Percentiles rank a stretch among this genome's conserved stretches.
Evolutionary conservation across 2,888 invertebrate genomes (phyloP).

Genomic region (Clistopyga incitator): DNA sequence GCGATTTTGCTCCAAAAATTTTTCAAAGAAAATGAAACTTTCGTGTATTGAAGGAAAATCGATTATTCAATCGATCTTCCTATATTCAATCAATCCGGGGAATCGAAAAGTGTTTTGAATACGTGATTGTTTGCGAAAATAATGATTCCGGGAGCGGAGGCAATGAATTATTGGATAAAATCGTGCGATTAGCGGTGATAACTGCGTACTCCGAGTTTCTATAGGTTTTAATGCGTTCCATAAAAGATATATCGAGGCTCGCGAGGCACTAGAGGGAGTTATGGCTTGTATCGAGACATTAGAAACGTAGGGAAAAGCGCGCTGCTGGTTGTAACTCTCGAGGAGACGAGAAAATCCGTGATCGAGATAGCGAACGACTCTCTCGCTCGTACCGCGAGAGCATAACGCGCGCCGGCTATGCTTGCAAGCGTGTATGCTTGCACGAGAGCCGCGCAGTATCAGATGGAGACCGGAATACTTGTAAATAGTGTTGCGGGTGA

Average conservation of each 20-base stretch:
- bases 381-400: slow-evolving; percentile 39
- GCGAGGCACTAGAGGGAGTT: slow-evolving; percentile 11
- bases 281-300: slow-evolving; percentile 32
- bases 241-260: slow-evolving; percentile 2
- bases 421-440: slow-evolving; percentile 52
- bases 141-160: not conserved
- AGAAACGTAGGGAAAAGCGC: slow-evolving; percentile 47
- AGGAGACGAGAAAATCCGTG: slow-evolving; percentile 52
- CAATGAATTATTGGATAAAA: slow-evolving; percentile 55
- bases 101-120: not conserved
- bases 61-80: not conserved
- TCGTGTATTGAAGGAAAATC: not conserved
- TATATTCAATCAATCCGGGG: no score
- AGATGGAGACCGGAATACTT: slow-evolving; percentile 39
- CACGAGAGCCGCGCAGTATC: slow-evolving; percentile 5
- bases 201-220: slow-evolving; percentile 20
- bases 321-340: slow-evolving; percentile 22
- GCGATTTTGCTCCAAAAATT: not conserved
- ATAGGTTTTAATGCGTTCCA: slow-evolving; percentile 10
- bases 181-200: slow-evolving; percentile 33
- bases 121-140: not conserved
- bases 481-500: slow-evolving; percentile 27
- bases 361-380: slow-evolving; percentile 56
- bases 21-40: not conserved
- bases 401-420: slow-evolving; percentile 6